Conservation (phyloP, 2,888 invertebrate genomes). For the Cephus sareptanus region DNA sequence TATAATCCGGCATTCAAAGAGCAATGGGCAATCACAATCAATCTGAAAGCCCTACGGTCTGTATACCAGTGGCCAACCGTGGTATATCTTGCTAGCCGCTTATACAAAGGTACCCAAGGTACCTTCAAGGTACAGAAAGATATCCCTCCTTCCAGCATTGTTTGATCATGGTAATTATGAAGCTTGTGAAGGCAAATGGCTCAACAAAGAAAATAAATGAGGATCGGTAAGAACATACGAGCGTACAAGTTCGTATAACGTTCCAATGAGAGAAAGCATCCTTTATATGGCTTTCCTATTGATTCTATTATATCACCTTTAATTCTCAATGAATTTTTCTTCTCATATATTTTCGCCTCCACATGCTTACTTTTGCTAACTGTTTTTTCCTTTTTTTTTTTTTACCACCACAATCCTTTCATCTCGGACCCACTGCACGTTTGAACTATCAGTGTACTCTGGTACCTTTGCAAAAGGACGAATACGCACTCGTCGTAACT, state of each 20-base stretch:
- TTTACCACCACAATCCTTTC: background rate
- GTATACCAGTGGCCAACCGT: background rate
- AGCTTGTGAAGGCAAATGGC: slow-evolving; percentile 33
- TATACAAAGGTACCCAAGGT: background rate
- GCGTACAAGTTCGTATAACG: background rate
- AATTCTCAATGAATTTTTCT: background rate
- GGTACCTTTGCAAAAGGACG: background rate
- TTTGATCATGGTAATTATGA: slow-evolving; percentile 59
- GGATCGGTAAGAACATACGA: slow-evolving; percentile 21
- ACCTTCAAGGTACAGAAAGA: background rate
- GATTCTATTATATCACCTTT: background rate
- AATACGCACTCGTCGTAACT: background rate
- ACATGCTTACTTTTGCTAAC: background rate
- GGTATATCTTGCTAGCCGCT: background rate
- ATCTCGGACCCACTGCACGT: background rate
- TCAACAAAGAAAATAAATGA: slow-evolving; percentile 28
- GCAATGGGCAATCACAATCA: slow-evolving; percentile 22
- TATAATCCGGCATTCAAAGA: slow-evolving; percentile 27
- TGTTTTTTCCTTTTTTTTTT: background rate
- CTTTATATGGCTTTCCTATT: background rate
- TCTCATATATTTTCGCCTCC: background rate
- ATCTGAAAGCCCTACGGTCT: slow-evolving; percentile 10
- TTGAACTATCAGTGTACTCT: background rate
- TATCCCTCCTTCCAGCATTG: slow-evolving; percentile 38
- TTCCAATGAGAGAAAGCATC: background rate